Evolutionary conservation across 2,113 vertebrate species (phyloP).

Genomic region (Saccopteryx leptura): DNA sequence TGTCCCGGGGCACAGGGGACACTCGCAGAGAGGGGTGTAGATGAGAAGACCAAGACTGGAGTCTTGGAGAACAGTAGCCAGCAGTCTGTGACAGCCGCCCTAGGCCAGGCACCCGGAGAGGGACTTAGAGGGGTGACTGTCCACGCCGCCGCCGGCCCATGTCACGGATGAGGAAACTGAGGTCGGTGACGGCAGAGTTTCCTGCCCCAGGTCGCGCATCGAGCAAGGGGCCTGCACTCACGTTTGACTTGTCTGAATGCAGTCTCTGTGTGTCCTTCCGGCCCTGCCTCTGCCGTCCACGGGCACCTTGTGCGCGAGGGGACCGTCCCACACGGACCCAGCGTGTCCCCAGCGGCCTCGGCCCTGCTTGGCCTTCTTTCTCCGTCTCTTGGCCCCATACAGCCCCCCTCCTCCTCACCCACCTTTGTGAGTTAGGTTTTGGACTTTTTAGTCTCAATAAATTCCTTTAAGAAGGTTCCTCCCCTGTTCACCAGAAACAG

Average conservation of each 20-base stretch:
- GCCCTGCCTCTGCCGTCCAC: fast-evolving
- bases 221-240: fast-evolving
- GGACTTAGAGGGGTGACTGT: too few relatives aligned
- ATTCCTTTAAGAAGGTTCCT: background rate
- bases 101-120: fast-evolving
- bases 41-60: background rate
- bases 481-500: background rate
- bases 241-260: too few relatives aligned
- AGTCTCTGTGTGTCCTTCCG: background rate
- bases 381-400: too few relatives aligned
- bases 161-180: background rate
- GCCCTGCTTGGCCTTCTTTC: too few relatives aligned
- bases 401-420: background rate
- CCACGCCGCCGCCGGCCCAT: too few relatives aligned
- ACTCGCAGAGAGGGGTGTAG: background rate
- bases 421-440: too few relatives aligned
- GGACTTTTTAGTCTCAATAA: background rate
- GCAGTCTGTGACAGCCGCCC: fast-evolving
- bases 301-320: fast-evolving
- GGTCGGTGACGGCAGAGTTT: background rate
- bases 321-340: fast-evolving
- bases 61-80: background rate
- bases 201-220: background rate
- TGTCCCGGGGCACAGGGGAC: too few relatives aligned
- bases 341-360: too few relatives aligned